Evolutionary conservation across 2,888 invertebrate genomes (phyloP).

Genomic region (Myathropa florea): DNA sequence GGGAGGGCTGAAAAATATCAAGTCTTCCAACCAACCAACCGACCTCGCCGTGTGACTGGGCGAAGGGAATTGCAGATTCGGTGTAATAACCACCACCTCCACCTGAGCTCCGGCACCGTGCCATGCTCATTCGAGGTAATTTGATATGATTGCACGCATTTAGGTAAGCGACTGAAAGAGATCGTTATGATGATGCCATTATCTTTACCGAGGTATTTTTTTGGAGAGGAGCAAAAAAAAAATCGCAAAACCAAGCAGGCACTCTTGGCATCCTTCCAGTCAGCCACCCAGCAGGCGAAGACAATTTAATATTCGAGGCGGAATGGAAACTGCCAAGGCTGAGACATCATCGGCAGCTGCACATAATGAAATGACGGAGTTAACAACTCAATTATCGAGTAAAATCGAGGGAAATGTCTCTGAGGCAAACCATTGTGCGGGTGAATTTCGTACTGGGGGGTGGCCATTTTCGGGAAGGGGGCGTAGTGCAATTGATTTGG

Average conservation of each 20-base stretch:
- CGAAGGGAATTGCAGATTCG: not conserved
- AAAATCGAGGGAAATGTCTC: slow-evolving; percentile 37
- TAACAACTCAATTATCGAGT: slow-evolving; percentile 55
- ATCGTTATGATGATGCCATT: slow-evolving; percentile 68
- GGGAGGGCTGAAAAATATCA: not conserved
- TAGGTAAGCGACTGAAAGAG: slow-evolving; percentile 62
- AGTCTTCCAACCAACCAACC: not conserved
- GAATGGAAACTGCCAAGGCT: not conserved
- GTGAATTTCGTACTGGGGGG: too few relatives aligned
- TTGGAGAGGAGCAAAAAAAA: not conserved
- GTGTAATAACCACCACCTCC: not conserved
- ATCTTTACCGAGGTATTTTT: slow-evolving; percentile 37
- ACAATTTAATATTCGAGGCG: not conserved
- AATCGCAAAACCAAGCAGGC: slow-evolving; percentile 13
- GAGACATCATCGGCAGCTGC: slow-evolving; percentile 47
- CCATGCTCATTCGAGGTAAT: slow-evolving; percentile 53
- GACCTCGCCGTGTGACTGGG: not conserved
- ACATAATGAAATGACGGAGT: slow-evolving; percentile 57
- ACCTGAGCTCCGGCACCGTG: slow-evolving; percentile 15
- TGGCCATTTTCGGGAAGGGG: too few relatives aligned
- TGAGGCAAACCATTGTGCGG: slow-evolving; percentile 8
- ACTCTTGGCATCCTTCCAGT: not conserved
- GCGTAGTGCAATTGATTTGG: not conserved
- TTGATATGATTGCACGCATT: slow-evolving; percentile 68
- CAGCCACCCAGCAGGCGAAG: not conserved